Percentiles rank a stretch among this genome's conserved stretches.
Conservation (phyloP, 2,888 invertebrate genomes). For the Deilephila elpenor region DNA sequence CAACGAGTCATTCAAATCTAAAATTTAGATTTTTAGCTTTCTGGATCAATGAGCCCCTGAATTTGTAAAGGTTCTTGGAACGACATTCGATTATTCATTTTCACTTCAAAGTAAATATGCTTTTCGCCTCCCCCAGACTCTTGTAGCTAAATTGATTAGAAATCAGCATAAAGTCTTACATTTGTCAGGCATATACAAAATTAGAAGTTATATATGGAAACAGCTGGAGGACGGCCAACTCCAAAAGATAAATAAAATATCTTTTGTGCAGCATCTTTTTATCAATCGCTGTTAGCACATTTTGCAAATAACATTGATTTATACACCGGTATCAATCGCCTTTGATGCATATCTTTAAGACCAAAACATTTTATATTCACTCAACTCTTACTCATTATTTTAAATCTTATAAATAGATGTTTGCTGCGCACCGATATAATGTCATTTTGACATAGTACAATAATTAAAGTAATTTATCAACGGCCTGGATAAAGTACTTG, state of each 20-base stretch:
- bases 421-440: neutral
- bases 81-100: neutral
- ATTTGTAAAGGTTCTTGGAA: neutral
- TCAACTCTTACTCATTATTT: constrained; percentile 5
- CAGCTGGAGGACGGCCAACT: constrained; percentile 68
- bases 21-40: neutral
- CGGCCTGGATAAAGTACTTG: too few species aligned
- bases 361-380: neutral
- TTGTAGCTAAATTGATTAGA: constrained; percentile 16
- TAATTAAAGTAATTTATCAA: too few species aligned
- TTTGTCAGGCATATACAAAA: constrained; percentile 41
- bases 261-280: constrained; percentile 51
- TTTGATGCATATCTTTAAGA: neutral
- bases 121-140: neutral
- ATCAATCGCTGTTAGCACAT: constrained; percentile 28
- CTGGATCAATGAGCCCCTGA: neutral
- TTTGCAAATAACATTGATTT: constrained; percentile 29
- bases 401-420: neutral
- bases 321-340: constrained; percentile 10
- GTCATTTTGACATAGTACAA: neutral
- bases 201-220: constrained; percentile 65
- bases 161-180: constrained; percentile 30
- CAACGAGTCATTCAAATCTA: neutral
- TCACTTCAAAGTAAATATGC: constrained; percentile 6
- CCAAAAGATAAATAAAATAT: constrained; percentile 56